Percentiles rank a stretch among this genome's conserved stretches.
phyloP scores from a whole-genome alignment of 2,888 invertebrate genomes.

The Andrena chrysosceles region DNA sequence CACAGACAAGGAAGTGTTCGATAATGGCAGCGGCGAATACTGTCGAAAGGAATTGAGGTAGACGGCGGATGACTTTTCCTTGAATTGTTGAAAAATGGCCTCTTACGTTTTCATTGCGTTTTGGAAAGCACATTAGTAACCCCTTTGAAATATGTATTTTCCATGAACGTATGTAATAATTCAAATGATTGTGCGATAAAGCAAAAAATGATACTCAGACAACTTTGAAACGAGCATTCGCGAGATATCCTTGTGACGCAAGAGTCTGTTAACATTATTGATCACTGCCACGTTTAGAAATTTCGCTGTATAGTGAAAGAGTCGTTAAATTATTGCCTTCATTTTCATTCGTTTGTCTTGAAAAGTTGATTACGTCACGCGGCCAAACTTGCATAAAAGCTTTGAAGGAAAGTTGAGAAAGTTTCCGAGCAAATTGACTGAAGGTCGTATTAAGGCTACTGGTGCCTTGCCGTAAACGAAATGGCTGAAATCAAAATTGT shows the following conservation, averaged over 20 bases:
- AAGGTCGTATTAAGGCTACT: constrained; percentile 36
- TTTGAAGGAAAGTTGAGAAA: constrained; percentile 45
- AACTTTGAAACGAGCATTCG: not conserved
- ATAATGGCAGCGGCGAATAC: constrained; percentile 53
- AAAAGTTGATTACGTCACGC: constrained; percentile 29
- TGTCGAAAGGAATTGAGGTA: constrained; percentile 49
- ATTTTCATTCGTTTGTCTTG: constrained; percentile 49
- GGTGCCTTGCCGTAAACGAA: constrained; percentile 39
- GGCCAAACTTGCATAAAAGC: constrained; percentile 25
- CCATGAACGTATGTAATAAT: not conserved
- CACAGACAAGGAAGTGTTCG: constrained; percentile 40
- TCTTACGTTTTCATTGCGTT: constrained; percentile 18
- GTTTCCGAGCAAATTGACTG: constrained; percentile 59
- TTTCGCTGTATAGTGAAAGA: not conserved
- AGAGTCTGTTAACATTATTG: not conserved
- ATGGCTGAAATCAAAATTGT: constrained; percentile 52
- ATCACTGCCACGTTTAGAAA: not conserved
- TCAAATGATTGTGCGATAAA: not conserved
- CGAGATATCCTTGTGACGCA: not conserved
- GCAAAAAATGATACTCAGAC: not conserved
- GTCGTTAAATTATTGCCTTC: constrained; percentile 30
- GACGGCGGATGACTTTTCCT: constrained; percentile 44
- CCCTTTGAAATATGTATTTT: not conserved
- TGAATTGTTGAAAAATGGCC: constrained; percentile 44
- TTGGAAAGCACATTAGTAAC: not conserved